Evolutionary conservation across 1,140 invertebrate genomes (phyloP).

Genomic region (Papilio aristodemus): DNA sequence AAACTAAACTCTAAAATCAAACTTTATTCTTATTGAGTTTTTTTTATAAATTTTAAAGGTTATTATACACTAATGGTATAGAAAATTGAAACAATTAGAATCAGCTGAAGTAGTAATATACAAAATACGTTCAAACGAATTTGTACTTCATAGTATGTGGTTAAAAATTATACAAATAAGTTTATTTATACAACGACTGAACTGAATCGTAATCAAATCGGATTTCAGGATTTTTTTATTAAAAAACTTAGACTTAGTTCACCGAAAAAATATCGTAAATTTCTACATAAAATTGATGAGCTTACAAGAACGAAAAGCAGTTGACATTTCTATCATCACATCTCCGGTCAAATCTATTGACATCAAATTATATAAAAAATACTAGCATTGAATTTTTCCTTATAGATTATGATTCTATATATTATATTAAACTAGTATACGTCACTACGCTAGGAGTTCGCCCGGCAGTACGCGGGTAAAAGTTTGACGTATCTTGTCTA

Average conservation of each 20-base stretch:
- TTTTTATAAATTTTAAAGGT: background rate
- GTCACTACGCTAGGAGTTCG: background rate
- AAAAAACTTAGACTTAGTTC: no score
- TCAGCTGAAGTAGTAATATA: background rate
- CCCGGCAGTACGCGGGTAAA: background rate
- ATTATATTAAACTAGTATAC: no score
- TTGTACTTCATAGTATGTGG: no score
- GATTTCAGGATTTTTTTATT: no score
- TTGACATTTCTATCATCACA: background rate
- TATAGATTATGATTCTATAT: background rate
- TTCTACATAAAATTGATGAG: background rate
- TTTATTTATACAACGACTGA: no score
- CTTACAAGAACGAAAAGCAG: background rate
- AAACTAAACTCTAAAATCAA: background rate
- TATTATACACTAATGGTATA: no score
- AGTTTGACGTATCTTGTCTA: conserved; percentile 17
- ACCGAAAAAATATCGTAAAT: no score
- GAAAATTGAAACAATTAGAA: no score
- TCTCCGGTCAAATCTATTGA: conserved; percentile 1
- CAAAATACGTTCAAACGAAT: no score
- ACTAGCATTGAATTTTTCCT: background rate
- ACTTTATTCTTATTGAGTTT: background rate
- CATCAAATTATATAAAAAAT: background rate
- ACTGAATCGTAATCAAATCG: no score
- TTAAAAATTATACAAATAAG: no score